Evolutionary conservation across 1,140 invertebrate species (phyloP), one percentile per base, ranked within the genome.

Genomic region (Himalopsyche phryganea): DNA sequence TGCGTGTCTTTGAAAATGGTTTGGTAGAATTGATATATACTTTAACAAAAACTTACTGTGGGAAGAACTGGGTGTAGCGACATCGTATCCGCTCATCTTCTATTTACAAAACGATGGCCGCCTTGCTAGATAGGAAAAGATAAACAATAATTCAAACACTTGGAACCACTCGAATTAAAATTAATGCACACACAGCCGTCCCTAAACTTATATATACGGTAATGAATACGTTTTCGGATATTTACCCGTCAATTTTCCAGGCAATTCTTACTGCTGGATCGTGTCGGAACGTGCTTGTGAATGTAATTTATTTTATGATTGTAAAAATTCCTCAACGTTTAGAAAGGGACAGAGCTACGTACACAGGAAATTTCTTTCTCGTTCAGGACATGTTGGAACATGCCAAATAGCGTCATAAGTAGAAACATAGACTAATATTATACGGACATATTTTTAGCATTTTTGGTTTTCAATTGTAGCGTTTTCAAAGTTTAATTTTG

Each of bases 21-120:
- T 17, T 4, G 4, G 38, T 17, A 17, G n/a, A 40, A 40, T 11
- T 17, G n/a, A 15, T 18, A 45, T 5, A 45, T 19, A 52, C 17
- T 15, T 13, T 14, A 15, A 36, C 5, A 42, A 33, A 15, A 13
- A 54, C 51, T 54, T 15, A 54, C 51, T 54, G 32, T 54, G 35
- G 35, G 51, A 54, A 35, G 51, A 46, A 11, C 51, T 41, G 33
- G 51, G 51, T 45, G 14, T 46, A 46, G 51, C 32, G 32, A 54
- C 51, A 46, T 54, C 51, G 42, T 46, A 54, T 44, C 41, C 44
- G 36, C 45, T 54, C 51, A 54, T 54, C 51, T 54, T 54, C 41
- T 54, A 17, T 40, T 23, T 14, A 51, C 47, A 52, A 40, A 38
- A 46, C 23, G 41, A 54, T 54, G 51, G 51, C 42, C 15, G 51